Conservation (phyloP, 2,113 vertebrate species). For the Clarias macrocephalus region DNA sequence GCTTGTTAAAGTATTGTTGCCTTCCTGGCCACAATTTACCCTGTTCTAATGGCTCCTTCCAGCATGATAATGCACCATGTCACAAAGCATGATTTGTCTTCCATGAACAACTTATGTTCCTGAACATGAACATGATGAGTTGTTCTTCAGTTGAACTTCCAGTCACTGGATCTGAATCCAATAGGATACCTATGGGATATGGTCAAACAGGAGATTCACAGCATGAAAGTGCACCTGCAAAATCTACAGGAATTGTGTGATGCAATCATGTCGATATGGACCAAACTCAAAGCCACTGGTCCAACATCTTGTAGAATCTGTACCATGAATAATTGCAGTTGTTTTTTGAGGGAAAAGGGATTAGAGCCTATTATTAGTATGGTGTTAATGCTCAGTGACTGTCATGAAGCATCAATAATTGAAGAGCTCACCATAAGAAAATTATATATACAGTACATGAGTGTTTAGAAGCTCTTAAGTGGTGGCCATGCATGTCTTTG, state of each 20-base stretch:
- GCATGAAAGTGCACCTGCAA: background rate
- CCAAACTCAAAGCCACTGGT: background rate
- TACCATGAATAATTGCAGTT: background rate
- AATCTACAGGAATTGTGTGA: background rate
- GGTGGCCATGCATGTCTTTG: background rate
- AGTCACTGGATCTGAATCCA: background rate
- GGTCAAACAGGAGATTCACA: background rate
- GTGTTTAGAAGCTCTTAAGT: background rate
- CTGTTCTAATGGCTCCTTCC: background rate
- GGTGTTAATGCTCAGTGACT: background rate
- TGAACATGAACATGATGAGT: background rate
- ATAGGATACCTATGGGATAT: background rate
- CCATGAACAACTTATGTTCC: background rate
- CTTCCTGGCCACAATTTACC: no score
- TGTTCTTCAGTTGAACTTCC: background rate
- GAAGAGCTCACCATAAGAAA: conserved; percentile 68
- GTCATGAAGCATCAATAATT: background rate
- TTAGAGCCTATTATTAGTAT: background rate
- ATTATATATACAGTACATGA: background rate
- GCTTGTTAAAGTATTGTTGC: no score
- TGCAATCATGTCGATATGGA: background rate
- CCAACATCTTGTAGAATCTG: background rate
- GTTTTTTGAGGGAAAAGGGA: background rate
- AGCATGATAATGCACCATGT: background rate
- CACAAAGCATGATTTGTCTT: background rate